Conservation (phyloP, 2,888 invertebrate genomes). For the Corythucha ciliata region DNA sequence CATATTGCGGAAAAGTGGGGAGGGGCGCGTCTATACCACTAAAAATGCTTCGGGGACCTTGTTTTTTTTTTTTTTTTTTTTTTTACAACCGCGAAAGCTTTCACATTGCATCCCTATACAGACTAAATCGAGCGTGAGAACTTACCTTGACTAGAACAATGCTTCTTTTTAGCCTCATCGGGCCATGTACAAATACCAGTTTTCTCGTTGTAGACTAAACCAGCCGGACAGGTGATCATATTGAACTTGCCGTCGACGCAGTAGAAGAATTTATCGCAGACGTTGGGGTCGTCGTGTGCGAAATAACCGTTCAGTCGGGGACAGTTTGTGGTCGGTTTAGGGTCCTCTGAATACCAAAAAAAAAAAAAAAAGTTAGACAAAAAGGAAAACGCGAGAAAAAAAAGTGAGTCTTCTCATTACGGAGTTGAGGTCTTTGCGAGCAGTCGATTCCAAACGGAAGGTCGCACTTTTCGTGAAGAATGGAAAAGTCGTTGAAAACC, state of each 20-base stretch:
- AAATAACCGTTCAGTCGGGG: constrained; percentile 79
- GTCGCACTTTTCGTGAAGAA: constrained; percentile 76
- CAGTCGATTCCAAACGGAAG: constrained; percentile 80
- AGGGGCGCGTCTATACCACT: too few relatives aligned
- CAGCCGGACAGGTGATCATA: constrained; percentile 79
- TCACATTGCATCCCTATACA: not conserved
- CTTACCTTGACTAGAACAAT: constrained; percentile 68
- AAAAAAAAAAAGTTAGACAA: not conserved
- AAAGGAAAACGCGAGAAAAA: not conserved
- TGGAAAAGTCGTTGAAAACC: constrained; percentile 79
- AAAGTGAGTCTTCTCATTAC: constrained; percentile 44
- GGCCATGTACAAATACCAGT: constrained; percentile 89
- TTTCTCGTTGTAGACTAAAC: constrained; percentile 78
- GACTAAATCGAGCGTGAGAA: constrained; percentile 11
- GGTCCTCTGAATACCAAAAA: constrained; percentile 50
- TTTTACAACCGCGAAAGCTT: too few relatives aligned
- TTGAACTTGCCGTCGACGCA: constrained; percentile 84
- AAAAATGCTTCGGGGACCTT: too few relatives aligned
- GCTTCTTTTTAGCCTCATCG: constrained; percentile 79
- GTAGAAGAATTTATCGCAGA: constrained; percentile 80
- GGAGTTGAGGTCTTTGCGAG: constrained; percentile 61
- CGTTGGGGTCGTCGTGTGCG: constrained; percentile 63
- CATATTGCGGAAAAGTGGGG: too few relatives aligned
- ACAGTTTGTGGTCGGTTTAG: constrained; percentile 63
- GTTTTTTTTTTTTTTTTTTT: too few relatives aligned